Conservation (phyloP, 2,888 invertebrate species). For the Caenorhabditis macrosperma region DNA sequence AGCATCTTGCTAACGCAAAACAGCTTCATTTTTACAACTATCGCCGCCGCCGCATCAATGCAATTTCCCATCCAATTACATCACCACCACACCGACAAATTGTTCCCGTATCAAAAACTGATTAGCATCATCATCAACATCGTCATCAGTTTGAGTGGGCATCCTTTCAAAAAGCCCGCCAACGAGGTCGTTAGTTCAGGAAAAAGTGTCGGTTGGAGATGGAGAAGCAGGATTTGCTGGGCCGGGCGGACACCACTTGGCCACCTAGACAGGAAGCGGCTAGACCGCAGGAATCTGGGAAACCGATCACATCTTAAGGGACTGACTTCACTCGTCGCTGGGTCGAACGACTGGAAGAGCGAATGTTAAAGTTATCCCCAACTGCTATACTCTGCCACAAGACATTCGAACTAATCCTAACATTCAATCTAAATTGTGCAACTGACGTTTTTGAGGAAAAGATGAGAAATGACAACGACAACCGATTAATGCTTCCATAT, state of each 20-base stretch:
- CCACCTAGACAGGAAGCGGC: not conserved
- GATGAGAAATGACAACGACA: constrained; percentile 53
- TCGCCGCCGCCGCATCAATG: too few species aligned
- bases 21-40: not conserved
- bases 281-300: not conserved
- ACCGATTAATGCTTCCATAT: constrained; percentile 55
- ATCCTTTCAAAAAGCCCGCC: constrained; percentile 43
- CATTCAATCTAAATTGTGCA: constrained; percentile 54
- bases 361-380: too few species aligned
- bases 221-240: constrained; percentile 16
- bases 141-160: constrained; percentile 18
- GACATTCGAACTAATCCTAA: constrained; percentile 49
- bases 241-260: not conserved
- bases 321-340: too few species aligned
- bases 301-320: too few species aligned
- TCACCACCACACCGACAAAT: constrained; percentile 13
- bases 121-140: constrained; percentile 44
- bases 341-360: too few species aligned
- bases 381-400: too few species aligned
- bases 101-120: constrained; percentile 42
- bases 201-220: constrained; percentile 17
- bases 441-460: constrained; percentile 51
- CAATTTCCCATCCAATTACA: not conserved
- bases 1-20: not conserved
- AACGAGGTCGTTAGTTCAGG: constrained; percentile 35